Evolutionary conservation across 1,140 invertebrate genomes (phyloP), one percentile per base, ranked within the genome.

Genomic region (Dinothrombium tinctorium): DNA sequence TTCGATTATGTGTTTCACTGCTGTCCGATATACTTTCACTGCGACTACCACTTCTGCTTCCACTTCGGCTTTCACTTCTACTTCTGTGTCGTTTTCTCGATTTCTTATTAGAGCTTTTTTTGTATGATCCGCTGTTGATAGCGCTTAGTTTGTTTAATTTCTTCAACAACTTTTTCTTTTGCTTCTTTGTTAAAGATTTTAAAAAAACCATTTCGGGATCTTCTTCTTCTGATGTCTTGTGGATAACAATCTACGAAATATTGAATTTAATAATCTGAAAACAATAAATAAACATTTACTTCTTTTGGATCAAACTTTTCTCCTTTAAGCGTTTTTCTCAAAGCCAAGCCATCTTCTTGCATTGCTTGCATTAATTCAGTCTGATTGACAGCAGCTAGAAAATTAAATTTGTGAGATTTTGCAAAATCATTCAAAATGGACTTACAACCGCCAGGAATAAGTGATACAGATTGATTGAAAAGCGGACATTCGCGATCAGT

Each of bases 401-500:
- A 36, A 36, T n/a, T 36, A 36, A 36, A 14, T 9, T 36, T 20
- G 15, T 15, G 15, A 36, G 8, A 9, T 9, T 9, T 9, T 12
- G 9, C 11, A 9, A 15, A 9, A 9, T 21, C 33, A 36, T 11
- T 36, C n/a, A n/a, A n/a, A n/a, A n/a, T n/a, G n/a, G n/a, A n/a
- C n/a, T n/a, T n/a, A n/a, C n/a, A n/a, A n/a, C n/a, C n/a, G n/a
- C n/a, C n/a, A 19, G 20, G 23, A 6, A 15, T 11, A 31, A 44
- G 11, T 3, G 28, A 20, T 11, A 22, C 33, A 22, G 42, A 42
- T 37, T 52, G 42, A 54, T 78, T 79, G 50, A 84, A 94, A 58
- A 95, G 68, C 24, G 80, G 79, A 63, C 89, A 96, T 60, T 89
- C 87, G 58, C 77, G 80, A 71, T 86, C 89, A 55, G 94, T 99